A percentile compares a stretch with the other conserved stretches of the same genome.
These are phyloP conservation scores for Anarhynchus alexandrinus DNA, from an alignment of 2,113 vertebrate genomes.

Conservation along the genomic window DNA sequence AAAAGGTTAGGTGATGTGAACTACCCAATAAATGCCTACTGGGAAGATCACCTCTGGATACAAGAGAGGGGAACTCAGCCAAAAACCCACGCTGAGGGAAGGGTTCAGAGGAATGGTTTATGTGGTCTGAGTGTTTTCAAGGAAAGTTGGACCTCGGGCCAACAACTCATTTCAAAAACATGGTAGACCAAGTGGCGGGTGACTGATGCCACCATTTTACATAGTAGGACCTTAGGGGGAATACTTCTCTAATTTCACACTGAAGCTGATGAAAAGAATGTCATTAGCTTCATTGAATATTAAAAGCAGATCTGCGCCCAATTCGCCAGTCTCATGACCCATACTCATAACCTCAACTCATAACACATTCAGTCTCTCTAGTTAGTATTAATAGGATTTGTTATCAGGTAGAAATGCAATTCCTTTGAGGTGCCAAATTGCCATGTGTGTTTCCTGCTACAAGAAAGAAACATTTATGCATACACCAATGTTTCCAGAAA, in stretches of 20 bases:
- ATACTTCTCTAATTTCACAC: fast-evolving
- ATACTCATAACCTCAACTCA: not conserved
- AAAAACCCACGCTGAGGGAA: not conserved
- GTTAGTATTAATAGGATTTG: not conserved
- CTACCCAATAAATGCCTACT: not conserved
- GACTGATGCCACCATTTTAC: not conserved
- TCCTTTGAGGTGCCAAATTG: not conserved
- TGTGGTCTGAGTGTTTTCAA: not conserved
- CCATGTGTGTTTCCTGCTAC: not conserved
- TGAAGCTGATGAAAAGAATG: not conserved
- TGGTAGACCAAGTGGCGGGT: not conserved
- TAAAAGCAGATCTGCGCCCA: not conserved
- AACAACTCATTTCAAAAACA: not conserved
- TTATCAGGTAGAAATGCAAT: not conserved
- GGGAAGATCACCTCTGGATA: not conserved
- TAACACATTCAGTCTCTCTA: not conserved
- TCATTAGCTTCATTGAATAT: not conserved
- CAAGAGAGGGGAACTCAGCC: not conserved
- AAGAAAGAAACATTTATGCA: not conserved
- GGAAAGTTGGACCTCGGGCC: not conserved
- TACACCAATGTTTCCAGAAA: constrained; percentile 57
- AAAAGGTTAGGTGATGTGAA: not conserved
- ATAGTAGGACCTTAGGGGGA: fast-evolving
- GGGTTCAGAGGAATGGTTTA: not conserved
- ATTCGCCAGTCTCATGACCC: not conserved